These are phyloP conservation scores for Siniperca undulata DNA, from an alignment of 2,797 vertebrate genomes.

Conservation along the genomic window DNA sequence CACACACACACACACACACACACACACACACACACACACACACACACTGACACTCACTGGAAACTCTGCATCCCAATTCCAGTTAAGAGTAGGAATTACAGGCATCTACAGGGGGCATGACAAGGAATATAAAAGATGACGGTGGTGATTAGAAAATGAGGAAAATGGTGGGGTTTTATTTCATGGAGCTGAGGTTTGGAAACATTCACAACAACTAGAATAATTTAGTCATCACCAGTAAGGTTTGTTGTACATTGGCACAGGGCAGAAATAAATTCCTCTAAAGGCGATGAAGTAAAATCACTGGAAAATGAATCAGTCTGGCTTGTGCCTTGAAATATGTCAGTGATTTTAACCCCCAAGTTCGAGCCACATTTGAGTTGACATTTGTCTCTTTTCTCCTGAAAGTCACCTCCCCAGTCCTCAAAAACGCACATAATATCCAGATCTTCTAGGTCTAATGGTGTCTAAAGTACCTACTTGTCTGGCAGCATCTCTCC, in stretches of 20 bases:
- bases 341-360: not conserved
- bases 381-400: not conserved
- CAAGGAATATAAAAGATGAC: slow-evolving; percentile 35
- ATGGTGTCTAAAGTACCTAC: not conserved
- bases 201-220: slow-evolving; percentile 52
- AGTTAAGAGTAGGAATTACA: slow-evolving; percentile 60
- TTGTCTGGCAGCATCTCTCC: slow-evolving; percentile 13
- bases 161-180: slow-evolving; percentile 46
- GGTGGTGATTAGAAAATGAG: slow-evolving; percentile 43
- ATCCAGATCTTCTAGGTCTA: not conserved
- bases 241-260: slow-evolving; percentile 19
- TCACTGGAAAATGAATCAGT: slow-evolving; percentile 39
- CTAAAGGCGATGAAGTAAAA: slow-evolving; percentile 17
- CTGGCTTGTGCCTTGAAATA: not conserved
- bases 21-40: slow-evolving; percentile 7
- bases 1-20: slow-evolving; percentile 4
- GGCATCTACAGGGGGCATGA: slow-evolving; percentile 49
- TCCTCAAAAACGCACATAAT: not conserved
- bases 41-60: slow-evolving; percentile 44
- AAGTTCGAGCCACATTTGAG: not conserved
- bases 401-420: not conserved
- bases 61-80: slow-evolving; percentile 71
- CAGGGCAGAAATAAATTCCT: slow-evolving; percentile 38
- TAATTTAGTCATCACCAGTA: slow-evolving; percentile 60
- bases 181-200: slow-evolving; percentile 60